Evolutionary conservation across 2,888 invertebrate species (phyloP).

Genomic region (Drosophila hamatofila): DNA sequence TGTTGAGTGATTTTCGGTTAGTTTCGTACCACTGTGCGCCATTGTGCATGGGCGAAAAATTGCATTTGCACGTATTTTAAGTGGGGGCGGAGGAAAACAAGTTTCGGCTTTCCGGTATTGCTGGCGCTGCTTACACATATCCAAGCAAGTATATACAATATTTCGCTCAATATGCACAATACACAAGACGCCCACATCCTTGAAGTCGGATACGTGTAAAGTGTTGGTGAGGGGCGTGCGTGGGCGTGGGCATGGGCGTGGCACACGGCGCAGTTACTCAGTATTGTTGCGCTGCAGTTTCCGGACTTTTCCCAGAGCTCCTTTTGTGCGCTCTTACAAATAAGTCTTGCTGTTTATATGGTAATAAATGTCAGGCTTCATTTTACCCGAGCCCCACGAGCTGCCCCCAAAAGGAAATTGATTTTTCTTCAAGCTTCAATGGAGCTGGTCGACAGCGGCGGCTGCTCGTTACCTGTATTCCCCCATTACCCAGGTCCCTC

Average conservation of each 20-base stretch:
- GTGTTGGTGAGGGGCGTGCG: too few species aligned
- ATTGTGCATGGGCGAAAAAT: conserved; percentile 46
- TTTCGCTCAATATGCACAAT: conserved; percentile 57
- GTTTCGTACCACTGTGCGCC: conserved; percentile 36
- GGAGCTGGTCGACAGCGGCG: conserved; percentile 26
- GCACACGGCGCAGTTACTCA: conserved; percentile 19
- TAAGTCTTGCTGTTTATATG: conserved; percentile 72
- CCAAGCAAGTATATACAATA: conserved; percentile 26
- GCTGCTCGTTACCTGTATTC: conserved; percentile 1
- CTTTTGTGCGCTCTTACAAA: conserved; percentile 49
- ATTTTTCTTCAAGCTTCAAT: conserved; percentile 69
- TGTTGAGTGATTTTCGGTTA: conserved; percentile 13
- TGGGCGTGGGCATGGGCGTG: background rate
- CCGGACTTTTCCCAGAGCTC: conserved; percentile 50
- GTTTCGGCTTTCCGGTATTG: conserved; percentile 61
- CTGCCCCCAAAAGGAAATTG: conserved; percentile 67
- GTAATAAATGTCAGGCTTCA: conserved; percentile 77
- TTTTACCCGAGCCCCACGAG: conserved; percentile 42
- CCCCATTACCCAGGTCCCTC: background rate
- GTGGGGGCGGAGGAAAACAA: conserved; percentile 28
- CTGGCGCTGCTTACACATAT: conserved; percentile 22
- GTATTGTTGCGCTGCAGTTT: conserved; percentile 70
- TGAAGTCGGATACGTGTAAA: conserved; percentile 6
- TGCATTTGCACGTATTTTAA: conserved; percentile 56
- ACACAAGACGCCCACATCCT: conserved; percentile 35